A percentile compares a stretch with the other conserved stretches of the same genome.
Evolutionary conservation across 2,797 vertebrate genomes (phyloP).

Genomic region (Cygnus olor): DNA sequence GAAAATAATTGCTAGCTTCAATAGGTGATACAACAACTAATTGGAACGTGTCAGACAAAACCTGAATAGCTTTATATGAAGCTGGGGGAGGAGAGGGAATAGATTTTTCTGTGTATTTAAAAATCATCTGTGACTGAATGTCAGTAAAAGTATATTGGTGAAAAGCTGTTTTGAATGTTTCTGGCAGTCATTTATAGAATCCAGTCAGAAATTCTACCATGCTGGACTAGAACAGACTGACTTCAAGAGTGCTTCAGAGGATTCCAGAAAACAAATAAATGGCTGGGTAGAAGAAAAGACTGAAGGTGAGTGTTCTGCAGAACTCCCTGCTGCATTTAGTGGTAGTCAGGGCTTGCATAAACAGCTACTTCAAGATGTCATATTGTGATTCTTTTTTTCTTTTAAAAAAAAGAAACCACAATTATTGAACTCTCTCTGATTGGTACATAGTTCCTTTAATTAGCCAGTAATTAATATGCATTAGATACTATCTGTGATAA

Average conservation of each 20-base stretch:
- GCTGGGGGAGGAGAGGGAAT: accelerated
- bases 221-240: slow-evolving; percentile 84
- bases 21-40: background rate
- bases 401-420: accelerated
- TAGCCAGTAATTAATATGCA: background rate
- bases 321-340: background rate
- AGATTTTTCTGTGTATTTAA: background rate
- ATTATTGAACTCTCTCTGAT: background rate
- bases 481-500: accelerated
- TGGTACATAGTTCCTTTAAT: background rate
- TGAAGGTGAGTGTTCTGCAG: slow-evolving; percentile 78
- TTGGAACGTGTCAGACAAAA: background rate
- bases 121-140: background rate
- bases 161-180: background rate
- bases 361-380: background rate
- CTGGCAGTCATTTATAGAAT: slow-evolving; percentile 68
- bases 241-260: slow-evolving; percentile 77
- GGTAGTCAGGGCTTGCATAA: background rate
- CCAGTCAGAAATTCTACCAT: slow-evolving; percentile 78
- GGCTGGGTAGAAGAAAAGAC: slow-evolving; percentile 88
- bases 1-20: background rate
- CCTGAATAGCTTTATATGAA: accelerated
- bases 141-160: background rate
- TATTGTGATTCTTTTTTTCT: background rate
- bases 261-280: slow-evolving; percentile 85